phyloP scores from a whole-genome alignment of 2,797 vertebrate species.

The Orestias chungarensis region DNA sequence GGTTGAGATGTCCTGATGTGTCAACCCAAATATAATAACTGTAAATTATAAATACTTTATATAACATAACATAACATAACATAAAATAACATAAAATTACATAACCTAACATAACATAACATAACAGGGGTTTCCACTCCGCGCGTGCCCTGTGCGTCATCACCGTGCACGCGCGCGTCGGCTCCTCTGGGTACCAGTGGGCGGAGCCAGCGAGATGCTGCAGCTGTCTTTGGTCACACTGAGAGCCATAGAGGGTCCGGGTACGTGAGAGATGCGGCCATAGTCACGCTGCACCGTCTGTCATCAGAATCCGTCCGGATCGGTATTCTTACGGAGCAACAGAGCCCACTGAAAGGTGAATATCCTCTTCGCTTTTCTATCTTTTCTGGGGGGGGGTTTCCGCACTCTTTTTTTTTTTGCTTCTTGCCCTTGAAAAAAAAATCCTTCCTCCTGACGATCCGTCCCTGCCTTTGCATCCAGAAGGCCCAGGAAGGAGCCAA shows the following conservation, averaged over 20 bases:
- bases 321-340: constrained; percentile 49
- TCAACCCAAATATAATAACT: no score
- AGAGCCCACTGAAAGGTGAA: constrained; percentile 74
- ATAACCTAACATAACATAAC: not conserved
- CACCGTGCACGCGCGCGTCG: constrained; percentile 61
- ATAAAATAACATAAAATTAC: not conserved
- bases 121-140: not conserved
- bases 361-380: not conserved
- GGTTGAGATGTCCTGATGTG: no score
- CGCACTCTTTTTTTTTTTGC: constrained; percentile 10
- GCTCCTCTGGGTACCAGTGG: constrained; percentile 51
- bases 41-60: no score
- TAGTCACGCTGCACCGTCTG: constrained; percentile 67
- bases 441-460: constrained; percentile 54
- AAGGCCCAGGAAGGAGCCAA: constrained; percentile 74
- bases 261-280: constrained; percentile 75
- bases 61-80: not conserved
- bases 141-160: constrained; percentile 1
- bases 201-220: constrained; percentile 74
- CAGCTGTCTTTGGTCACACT: constrained; percentile 77
- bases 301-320: constrained; percentile 49
- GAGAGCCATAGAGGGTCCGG: constrained; percentile 51
- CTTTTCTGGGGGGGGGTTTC: no score
- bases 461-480: constrained; percentile 56
- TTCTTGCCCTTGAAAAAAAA: constrained; percentile 50